Evolutionary conservation across 2,113 vertebrate genomes (phyloP).

Genomic region (Oncorhynchus nerka): DNA sequence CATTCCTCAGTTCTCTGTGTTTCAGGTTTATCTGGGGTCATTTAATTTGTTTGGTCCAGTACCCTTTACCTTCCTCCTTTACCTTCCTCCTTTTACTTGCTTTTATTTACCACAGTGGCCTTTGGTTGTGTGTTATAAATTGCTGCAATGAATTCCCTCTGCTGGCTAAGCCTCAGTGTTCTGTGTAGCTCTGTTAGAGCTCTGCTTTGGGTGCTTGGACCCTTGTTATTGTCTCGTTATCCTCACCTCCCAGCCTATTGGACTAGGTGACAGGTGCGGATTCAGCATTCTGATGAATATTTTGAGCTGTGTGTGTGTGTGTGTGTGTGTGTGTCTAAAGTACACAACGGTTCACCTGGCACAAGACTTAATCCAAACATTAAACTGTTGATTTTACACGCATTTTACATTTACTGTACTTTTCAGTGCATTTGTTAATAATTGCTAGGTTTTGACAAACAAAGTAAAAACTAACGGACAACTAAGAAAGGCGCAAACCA

Average conservation of each 20-base stretch:
- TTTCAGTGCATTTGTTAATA: too few relatives aligned
- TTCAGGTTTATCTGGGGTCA: conserved; percentile 1
- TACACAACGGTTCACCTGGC: too few relatives aligned
- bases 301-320: too few relatives aligned
- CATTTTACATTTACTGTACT: too few relatives aligned
- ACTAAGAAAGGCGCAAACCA: too few relatives aligned
- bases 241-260: conserved; percentile 46
- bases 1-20: conserved; percentile 18
- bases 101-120: conserved; percentile 41
- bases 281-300: conserved; percentile 11
- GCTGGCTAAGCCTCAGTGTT: conserved; percentile 14
- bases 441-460: too few relatives aligned
- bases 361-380: too few relatives aligned
- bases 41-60: conserved; percentile 16
- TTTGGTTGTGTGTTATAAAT: conserved; percentile 56
- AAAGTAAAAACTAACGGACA: too few relatives aligned
- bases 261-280: conserved; percentile 24
- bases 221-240: conserved; percentile 57
- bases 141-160: conserved; percentile 51
- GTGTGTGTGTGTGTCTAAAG: too few relatives aligned
- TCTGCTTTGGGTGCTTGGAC: conserved; percentile 31
- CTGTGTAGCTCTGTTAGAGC: conserved; percentile 12
- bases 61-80: not conserved
- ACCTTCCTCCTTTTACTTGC: not conserved
- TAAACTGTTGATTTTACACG: too few relatives aligned